phyloP scores from a whole-genome alignment of 2,113 vertebrate genomes.

The Acinonyx jubatus region DNA sequence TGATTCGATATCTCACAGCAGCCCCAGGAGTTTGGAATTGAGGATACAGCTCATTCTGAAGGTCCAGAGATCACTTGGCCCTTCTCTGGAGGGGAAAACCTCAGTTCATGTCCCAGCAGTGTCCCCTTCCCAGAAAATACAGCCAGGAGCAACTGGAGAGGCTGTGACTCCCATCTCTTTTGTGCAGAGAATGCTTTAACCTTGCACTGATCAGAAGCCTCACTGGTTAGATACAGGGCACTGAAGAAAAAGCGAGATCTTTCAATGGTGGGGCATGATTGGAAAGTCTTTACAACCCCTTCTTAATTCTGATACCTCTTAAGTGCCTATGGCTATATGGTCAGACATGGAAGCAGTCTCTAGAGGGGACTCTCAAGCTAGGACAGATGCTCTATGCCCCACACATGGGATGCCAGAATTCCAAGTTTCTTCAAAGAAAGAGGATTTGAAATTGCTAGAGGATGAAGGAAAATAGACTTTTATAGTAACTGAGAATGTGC shows the following conservation, averaged over 20 bases:
- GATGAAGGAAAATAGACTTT: neutral
- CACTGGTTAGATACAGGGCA: neutral
- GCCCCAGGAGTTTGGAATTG: neutral
- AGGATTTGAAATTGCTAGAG: conserved; percentile 2
- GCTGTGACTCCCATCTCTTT: neutral
- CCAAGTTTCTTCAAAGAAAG: neutral
- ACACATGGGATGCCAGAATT: neutral
- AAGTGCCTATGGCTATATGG: neutral
- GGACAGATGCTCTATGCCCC: neutral
- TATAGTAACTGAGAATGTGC: neutral
- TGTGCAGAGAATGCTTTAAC: neutral
- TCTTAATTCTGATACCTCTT: neutral
- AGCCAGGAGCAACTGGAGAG: neutral
- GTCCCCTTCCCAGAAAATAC: conserved; percentile 41
- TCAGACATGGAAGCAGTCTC: neutral
- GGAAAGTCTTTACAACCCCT: neutral
- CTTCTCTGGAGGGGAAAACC: neutral
- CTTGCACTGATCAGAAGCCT: neutral
- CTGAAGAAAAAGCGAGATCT: neutral
- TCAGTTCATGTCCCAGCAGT: neutral
- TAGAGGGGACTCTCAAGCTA: neutral
- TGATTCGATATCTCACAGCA: neutral
- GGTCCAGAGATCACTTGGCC: neutral
- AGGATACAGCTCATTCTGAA: neutral
- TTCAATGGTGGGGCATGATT: neutral